phyloP scores from a whole-genome alignment of 2,888 invertebrate genomes.

The Stegophylla sp. region DNA sequence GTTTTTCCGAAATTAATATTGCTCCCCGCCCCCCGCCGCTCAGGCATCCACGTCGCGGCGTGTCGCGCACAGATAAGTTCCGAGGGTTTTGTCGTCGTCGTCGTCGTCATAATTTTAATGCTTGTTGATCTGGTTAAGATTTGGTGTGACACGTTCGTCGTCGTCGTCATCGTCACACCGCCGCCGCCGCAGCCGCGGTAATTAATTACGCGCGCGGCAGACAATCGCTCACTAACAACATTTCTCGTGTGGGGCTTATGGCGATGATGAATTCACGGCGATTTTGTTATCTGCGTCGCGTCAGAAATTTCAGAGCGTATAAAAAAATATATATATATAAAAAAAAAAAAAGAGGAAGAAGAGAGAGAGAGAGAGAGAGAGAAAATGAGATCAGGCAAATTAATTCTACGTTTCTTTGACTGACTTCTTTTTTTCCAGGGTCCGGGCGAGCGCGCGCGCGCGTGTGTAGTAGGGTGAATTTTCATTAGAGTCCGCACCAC shows the following conservation, averaged over 20 bases:
- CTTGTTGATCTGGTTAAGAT: background rate
- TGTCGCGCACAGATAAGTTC: background rate
- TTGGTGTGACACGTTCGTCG: background rate
- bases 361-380: background rate
- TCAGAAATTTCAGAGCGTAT: constrained; percentile 21
- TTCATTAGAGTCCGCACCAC: constrained; percentile 50
- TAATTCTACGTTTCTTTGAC: constrained; percentile 55
- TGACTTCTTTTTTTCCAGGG: constrained; percentile 39
- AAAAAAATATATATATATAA: background rate
- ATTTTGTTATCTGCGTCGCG: constrained; percentile 32
- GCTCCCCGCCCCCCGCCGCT: background rate
- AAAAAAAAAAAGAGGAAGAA: background rate
- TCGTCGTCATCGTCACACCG: constrained; percentile 2
- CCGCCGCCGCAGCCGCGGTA: background rate
- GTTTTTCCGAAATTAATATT: background rate
- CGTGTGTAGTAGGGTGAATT: constrained; percentile 48
- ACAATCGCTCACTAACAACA: constrained; percentile 6
- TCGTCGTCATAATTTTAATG: background rate
- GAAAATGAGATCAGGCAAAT: constrained; percentile 28
- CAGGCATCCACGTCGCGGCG: background rate
- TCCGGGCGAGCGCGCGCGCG: background rate
- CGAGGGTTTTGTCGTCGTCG: background rate
- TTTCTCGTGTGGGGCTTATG: background rate
- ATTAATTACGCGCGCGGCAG: constrained; percentile 18
- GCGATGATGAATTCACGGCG: constrained; percentile 12